phyloP scores from a whole-genome alignment of 2,888 invertebrate species.

The Pediacus dermestoides region DNA sequence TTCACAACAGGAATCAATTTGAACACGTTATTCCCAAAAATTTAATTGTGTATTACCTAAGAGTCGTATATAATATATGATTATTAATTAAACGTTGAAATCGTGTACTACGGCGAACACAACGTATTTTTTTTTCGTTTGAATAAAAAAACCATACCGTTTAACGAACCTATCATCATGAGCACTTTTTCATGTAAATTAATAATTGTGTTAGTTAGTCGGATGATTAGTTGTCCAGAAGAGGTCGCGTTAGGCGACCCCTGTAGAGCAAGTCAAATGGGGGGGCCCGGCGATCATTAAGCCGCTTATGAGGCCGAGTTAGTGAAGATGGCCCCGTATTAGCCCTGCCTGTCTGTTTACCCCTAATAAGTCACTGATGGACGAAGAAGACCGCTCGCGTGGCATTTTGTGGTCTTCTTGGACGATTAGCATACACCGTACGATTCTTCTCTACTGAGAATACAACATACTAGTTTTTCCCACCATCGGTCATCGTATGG shows the following conservation, averaged over 20 bases:
- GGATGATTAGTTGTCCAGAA: constrained; percentile 36
- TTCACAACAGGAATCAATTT: constrained; percentile 1
- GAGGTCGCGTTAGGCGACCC: constrained; percentile 35
- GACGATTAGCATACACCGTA: constrained; percentile 38
- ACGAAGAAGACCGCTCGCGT: constrained; percentile 5
- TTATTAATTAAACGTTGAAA: neutral
- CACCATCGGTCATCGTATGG: constrained; percentile 46
- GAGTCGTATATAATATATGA: neutral
- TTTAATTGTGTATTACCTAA: too few relatives aligned
- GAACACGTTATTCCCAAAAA: too few relatives aligned
- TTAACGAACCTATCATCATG: constrained; percentile 33
- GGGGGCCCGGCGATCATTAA: constrained; percentile 20
- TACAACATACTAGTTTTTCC: constrained; percentile 47
- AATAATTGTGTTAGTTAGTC: constrained; percentile 39
- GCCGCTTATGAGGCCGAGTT: constrained; percentile 1
- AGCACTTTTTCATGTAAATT: constrained; percentile 37
- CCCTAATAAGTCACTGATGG: constrained; percentile 5
- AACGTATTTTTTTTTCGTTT: constrained; percentile 2
- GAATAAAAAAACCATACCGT: constrained; percentile 21
- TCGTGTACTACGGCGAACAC: neutral
- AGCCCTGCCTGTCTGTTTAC: neutral
- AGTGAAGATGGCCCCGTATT: neutral
- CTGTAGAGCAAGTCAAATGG: constrained; percentile 26
- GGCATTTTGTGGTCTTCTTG: constrained; percentile 7
- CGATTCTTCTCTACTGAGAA: constrained; percentile 43